These are phyloP conservation scores for Chrysolina americana DNA, from an alignment of 2,888 invertebrate species.

Conservation along the genomic window DNA sequence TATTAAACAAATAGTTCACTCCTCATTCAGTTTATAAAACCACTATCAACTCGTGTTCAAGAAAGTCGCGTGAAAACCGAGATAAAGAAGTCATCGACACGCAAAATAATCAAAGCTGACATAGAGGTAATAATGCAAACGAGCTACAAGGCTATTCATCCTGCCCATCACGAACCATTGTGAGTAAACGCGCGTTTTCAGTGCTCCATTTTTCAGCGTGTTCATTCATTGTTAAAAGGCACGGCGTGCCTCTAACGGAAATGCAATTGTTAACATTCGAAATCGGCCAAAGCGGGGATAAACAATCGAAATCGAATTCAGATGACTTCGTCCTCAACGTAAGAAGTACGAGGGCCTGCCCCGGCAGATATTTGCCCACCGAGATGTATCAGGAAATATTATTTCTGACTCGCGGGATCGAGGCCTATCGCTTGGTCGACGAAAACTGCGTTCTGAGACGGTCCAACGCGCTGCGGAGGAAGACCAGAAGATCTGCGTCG, in stretches of 20 bases:
- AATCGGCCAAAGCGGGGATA: slow-evolving; percentile 9
- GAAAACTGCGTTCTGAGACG: slow-evolving; percentile 45
- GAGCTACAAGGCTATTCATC: slow-evolving; percentile 45
- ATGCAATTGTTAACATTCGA: slow-evolving; percentile 39
- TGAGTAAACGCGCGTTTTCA: slow-evolving; percentile 31
- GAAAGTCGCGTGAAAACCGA: slow-evolving; percentile 6
- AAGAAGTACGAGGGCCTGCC: slow-evolving; percentile 1
- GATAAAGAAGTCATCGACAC: slow-evolving; percentile 45
- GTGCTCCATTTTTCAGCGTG: slow-evolving; percentile 43
- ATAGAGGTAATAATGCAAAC: slow-evolving; percentile 7
- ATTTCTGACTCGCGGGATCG: slow-evolving; percentile 43
- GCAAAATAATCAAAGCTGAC: slow-evolving; percentile 36
- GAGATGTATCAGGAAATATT: slow-evolving; percentile 42
- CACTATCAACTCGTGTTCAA: not conserved
- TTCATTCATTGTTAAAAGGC: slow-evolving; percentile 47
- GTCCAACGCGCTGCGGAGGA: slow-evolving; percentile 52
- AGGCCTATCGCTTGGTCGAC: slow-evolving; percentile 40
- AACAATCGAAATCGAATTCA: slow-evolving; percentile 1
- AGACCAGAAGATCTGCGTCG: slow-evolving; percentile 39
- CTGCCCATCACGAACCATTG: slow-evolving; percentile 39
- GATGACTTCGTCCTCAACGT: not conserved
- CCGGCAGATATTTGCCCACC: slow-evolving; percentile 1
- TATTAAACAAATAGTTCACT: too few species aligned
- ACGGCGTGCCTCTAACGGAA: slow-evolving; percentile 45
- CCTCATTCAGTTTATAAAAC: too few species aligned